These are phyloP conservation scores for Calliopum simillimum DNA, from an alignment of 2,888 invertebrate species.

Conservation along the genomic window DNA sequence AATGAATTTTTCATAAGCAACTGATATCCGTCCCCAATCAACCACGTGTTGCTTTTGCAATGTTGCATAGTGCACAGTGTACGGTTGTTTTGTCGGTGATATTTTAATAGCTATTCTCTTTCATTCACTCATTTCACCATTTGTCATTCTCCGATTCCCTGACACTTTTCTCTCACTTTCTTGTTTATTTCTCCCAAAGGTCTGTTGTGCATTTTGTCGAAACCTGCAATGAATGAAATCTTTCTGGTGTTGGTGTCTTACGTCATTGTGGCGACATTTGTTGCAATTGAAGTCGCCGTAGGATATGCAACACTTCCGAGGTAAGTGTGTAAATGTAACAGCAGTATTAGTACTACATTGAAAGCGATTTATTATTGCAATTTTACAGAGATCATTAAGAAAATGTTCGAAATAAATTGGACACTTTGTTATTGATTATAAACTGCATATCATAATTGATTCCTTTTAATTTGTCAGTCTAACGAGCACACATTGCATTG, in stretches of 20 bases:
- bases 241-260: slow-evolving; percentile 87
- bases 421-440: no score
- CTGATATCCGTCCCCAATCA: not conserved
- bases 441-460: no score
- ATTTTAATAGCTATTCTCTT: no score
- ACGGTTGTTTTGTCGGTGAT: no score
- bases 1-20: not conserved
- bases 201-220: slow-evolving; percentile 79
- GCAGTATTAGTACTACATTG: not conserved
- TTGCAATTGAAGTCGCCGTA: slow-evolving; percentile 76
- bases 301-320: slow-evolving; percentile 69
- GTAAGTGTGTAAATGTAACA: slow-evolving; percentile 54
- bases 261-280: slow-evolving; percentile 82
- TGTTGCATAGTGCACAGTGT: no score
- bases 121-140: no score
- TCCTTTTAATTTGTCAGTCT: no score
- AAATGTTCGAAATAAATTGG: no score
- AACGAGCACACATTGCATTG: no score
- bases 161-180: not conserved
- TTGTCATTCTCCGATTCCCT: no score
- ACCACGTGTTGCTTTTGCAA: not conserved
- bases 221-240: slow-evolving; percentile 89
- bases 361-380: no score
- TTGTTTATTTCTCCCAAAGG: slow-evolving; percentile 64
- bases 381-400: no score